phyloP scores from a whole-genome alignment of 2,888 invertebrate species.

The Drosophila emarginata region DNA sequence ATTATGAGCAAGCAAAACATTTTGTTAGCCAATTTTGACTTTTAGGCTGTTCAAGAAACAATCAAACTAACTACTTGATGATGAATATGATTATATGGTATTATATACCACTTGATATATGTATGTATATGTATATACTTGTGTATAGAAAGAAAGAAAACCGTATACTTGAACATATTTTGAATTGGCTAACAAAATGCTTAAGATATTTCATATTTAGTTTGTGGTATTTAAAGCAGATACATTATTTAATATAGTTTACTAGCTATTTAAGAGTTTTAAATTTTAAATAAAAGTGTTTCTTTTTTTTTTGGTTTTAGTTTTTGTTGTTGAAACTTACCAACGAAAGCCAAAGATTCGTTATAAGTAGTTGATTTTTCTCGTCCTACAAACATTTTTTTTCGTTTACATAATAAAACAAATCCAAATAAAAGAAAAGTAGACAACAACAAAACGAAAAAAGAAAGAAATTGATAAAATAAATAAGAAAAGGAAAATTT shows the following conservation, averaged over 20 bases:
- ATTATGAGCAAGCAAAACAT: conserved; percentile 60
- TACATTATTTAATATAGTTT: conserved; percentile 62
- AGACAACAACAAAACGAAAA: conserved; percentile 15
- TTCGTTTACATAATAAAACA: conserved; percentile 51
- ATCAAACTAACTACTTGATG: conserved; percentile 28
- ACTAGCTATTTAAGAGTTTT: conserved; percentile 49
- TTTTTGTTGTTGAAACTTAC: conserved; percentile 86
- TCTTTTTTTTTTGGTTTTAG: conserved; percentile 48
- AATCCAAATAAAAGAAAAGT: conserved; percentile 31
- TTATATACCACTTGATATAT: conserved; percentile 1
- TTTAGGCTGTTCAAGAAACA: not conserved
- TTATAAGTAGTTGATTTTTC: conserved; percentile 97
- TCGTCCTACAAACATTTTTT: conserved; percentile 89
- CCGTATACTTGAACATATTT: conserved; percentile 3
- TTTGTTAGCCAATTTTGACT: conserved; percentile 30
- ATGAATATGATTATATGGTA: conserved; percentile 15
- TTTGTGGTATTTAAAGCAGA: conserved; percentile 59
- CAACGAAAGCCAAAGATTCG: conserved; percentile 97
- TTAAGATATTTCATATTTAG: conserved; percentile 43
- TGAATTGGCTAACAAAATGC: conserved; percentile 31
- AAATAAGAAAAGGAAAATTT: conserved; percentile 5
- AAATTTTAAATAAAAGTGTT: conserved; percentile 48
- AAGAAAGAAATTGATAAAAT: conserved; percentile 23
- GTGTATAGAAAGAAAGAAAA: not conserved
- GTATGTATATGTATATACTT: too few relatives aligned